Evolutionary conservation across 2,113 vertebrate species (phyloP).

Genomic region (Prinia subflava): DNA sequence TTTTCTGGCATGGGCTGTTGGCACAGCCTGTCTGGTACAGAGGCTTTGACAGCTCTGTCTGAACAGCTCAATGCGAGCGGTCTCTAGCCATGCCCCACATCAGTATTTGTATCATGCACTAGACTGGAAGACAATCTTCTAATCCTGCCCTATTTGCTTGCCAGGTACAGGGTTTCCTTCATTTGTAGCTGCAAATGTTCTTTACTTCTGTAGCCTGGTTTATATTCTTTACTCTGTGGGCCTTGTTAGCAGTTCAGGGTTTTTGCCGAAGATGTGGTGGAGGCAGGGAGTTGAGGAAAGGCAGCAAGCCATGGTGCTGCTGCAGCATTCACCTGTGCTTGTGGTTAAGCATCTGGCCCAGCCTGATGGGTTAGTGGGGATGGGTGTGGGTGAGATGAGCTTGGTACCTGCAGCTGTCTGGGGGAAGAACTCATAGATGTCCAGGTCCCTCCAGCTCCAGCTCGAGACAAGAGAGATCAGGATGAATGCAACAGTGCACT

Average conservation of each 20-base stretch:
- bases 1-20: not conserved
- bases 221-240: not conserved
- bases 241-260: not conserved
- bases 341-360: not conserved
- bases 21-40: not conserved
- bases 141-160: not conserved
- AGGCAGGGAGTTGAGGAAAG: not conserved
- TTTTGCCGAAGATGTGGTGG: not conserved
- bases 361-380: fast-evolving
- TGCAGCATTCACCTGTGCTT: not conserved
- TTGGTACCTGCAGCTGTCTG: not conserved
- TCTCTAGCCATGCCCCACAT: not conserved
- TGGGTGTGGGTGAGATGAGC: not conserved
- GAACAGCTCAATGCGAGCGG: not conserved
- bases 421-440: not conserved
- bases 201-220: not conserved
- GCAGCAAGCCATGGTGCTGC: not conserved
- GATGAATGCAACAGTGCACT: not conserved
- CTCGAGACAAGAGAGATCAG: not conserved
- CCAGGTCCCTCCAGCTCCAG: not conserved
- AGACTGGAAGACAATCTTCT: not conserved
- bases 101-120: not conserved
- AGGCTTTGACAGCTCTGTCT: not conserved
- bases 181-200: not conserved
- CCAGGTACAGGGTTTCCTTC: not conserved